Conservation (phyloP, 2,888 invertebrate genomes). For the Tetrapedia diversipes region DNA sequence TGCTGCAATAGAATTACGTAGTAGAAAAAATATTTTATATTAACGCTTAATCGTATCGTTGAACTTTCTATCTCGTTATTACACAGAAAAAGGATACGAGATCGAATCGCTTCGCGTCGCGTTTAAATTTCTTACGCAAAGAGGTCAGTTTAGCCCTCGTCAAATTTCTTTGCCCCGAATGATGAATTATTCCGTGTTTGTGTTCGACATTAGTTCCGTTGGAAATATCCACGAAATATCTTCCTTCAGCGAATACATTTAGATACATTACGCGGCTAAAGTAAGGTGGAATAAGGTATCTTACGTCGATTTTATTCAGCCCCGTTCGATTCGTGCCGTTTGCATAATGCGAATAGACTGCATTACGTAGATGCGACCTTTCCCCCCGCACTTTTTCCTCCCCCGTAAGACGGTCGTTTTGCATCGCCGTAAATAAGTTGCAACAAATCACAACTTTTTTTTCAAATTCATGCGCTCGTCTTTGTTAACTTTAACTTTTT, state of each 20-base stretch:
- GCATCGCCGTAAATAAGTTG: neutral
- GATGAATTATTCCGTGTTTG: conserved; percentile 56
- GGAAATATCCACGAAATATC: conserved; percentile 51
- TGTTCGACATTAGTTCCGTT: conserved; percentile 39
- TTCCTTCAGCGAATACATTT: conserved; percentile 41
- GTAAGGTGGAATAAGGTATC: conserved; percentile 52
- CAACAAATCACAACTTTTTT: conserved; percentile 12
- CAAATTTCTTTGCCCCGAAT: conserved; percentile 19
- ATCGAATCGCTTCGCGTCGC: neutral
- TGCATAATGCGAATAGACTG: conserved; percentile 60
- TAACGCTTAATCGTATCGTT: no score
- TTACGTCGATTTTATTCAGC: conserved; percentile 60
- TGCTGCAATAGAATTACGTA: no score
- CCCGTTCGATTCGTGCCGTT: conserved; percentile 59
- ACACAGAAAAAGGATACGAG: neutral
- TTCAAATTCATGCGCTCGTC: no score
- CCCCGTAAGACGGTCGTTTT: conserved; percentile 31
- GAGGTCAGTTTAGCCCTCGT: conserved; percentile 10
- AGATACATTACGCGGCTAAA: conserved; percentile 53
- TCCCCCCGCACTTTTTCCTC: neutral
- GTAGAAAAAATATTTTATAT: no score
- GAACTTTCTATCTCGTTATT: no score
- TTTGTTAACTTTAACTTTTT: no score
- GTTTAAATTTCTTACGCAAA: conserved; percentile 12
- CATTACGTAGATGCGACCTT: conserved; percentile 41